These are phyloP conservation scores for Halcyon leucocephala DNA, from an alignment of 2,797 vertebrate species.

Conservation along the genomic window DNA sequence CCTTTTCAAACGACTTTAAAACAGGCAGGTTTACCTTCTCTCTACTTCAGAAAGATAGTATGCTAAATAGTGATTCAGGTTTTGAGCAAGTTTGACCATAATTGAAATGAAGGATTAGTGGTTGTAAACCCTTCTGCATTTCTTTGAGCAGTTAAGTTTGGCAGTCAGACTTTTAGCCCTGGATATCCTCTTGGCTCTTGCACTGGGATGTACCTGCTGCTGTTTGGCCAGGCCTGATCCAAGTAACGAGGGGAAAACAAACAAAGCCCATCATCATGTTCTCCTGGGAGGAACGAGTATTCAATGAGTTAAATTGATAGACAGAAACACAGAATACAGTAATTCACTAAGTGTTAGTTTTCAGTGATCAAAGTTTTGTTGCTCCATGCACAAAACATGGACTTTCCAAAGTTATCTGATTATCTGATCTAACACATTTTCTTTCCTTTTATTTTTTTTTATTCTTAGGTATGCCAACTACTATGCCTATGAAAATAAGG, in stretches of 20 bases:
- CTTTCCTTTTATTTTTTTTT: no score
- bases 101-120: not conserved
- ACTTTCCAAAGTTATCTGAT: not conserved
- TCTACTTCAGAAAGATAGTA: not conserved
- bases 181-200: not conserved
- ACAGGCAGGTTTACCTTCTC: not conserved
- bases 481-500: not conserved
- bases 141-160: not conserved
- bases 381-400: not conserved
- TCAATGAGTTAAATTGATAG: not conserved
- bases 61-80: not conserved
- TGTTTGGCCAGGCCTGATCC: not conserved
- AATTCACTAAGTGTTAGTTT: not conserved
- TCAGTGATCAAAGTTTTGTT: not conserved
- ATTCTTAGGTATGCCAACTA: not conserved
- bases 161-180: not conserved
- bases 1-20: not conserved
- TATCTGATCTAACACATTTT: not conserved
- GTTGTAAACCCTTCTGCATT: not conserved
- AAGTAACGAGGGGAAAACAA: accelerated
- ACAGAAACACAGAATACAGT: not conserved
- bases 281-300: not conserved
- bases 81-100: not conserved
- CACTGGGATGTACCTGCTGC: not conserved
- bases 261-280: not conserved